Evolutionary conservation across 2,888 invertebrate genomes (phyloP), one percentile per base, ranked within the genome.

Genomic region (Eumerus sabulonum): DNA sequence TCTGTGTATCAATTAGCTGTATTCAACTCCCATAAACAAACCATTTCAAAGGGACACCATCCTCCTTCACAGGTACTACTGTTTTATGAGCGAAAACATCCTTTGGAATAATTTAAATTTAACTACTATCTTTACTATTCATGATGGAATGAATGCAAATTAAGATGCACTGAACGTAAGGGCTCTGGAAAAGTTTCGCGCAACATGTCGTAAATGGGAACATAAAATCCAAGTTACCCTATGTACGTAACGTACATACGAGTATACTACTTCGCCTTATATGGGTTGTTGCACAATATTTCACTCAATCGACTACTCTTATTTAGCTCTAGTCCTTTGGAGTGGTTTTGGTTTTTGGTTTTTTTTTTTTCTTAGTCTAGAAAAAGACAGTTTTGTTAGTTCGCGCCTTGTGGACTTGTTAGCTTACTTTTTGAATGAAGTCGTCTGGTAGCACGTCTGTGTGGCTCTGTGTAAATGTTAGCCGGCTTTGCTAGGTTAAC

Each of bases 201-300:
- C 72, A 72, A 54, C 76, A 51, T 68, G 70, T 81, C 79, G 68
- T 81, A 79, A 79, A 79, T 68, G 68, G 59, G 66, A 64, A 64
- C 62, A 72, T 77, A 51, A 71, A 76, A 76, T 35, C 14, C 57
- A 62, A 42, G 50, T 40, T 59, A 64, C 64, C 59, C n/a, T n/a
- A n/a, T n/a, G n/a, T n/a, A n/a, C n/a, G n/a, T n/a, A n/a, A n/a
- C n/a, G n/a, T n/a, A n/a, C n/a, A n/a, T n/a, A n/a, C n/a, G n/a
- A n/a, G n/a, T n/a, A n/a, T n/a, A n/a, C n/a, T n/a, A n/a, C n/a
- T n/a, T n/a, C n/a, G n/a, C n/a, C n/a, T n/a, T n/a, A n/a, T n/a
- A n/a, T n/a, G n/a, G n/a, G n/a, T n/a, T n/a, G n/a, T n/a, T n/a
- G n/a, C n/a, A n/a, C n/a, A n/a, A n/a, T 57, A 45, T 50, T 57